Evolutionary conservation across 1,140 invertebrate species (phyloP), one percentile per base, ranked within the genome.

Genomic region (Sesamia nonagrioides): DNA sequence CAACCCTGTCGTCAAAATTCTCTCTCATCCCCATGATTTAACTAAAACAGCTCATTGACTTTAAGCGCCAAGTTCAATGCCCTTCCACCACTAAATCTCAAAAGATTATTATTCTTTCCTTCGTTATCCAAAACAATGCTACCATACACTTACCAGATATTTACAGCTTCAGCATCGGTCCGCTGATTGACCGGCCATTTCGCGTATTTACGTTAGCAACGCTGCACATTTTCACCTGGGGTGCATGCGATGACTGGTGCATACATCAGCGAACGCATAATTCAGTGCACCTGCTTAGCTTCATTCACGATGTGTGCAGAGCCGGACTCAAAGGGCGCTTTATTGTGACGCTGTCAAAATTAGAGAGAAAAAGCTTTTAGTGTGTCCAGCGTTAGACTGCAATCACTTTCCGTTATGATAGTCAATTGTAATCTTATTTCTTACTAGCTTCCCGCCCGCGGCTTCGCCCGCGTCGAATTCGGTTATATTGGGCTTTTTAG

Each of bases 121-220:
- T 42, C 27, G 69, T 54, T 63, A 50, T 42, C 27, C 58, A 75
- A 63, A 75, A 75, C 58, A 75, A 75, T 63, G 42, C 9, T 35
- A 9, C 15, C 73, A 63, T 73, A 79, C 68, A 76, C 33, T 77
- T 27, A 48, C 77, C 73, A 81, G 77, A 81, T 71, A 81, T 72
- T 81, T 45, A 66, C 82, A 75, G 40, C 56, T 56, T 58, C 73
- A 56, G 35, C 50, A 81, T 73, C 50, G 60, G 13, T 37, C 18
- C 72, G 80, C 54, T 82, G 83, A 85, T 81, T 83, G 84, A 85
- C 54, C 56, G 79, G 50, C 61, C 54, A 82, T 80, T 84, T 84
- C 80, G 83, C 80, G 78, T 80, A 76, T 75, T 80, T 75, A 74
- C 76, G 52, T 75, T 42, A 58, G 69, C 54, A 77, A 27, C 71